These are phyloP conservation scores for Ormyrus pomaceus DNA, from an alignment of 2,888 invertebrate genomes.

Conservation along the genomic window DNA sequence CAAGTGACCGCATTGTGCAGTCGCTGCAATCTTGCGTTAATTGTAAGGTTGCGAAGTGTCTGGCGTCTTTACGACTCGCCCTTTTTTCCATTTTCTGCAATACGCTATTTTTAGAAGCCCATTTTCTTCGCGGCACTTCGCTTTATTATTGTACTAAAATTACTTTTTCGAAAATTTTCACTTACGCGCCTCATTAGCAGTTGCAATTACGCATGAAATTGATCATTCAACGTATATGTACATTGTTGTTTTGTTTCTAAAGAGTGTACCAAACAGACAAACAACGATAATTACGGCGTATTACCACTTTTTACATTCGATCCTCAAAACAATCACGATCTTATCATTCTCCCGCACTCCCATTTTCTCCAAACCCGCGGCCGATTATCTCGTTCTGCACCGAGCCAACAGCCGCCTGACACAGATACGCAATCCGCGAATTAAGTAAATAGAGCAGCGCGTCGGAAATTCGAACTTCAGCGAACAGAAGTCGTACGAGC, in stretches of 20 bases:
- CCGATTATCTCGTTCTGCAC: neutral
- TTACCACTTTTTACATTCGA: too few species aligned
- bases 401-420: constrained; percentile 3
- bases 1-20: neutral
- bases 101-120: neutral
- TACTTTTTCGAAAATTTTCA: too few species aligned
- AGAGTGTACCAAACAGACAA: too few species aligned
- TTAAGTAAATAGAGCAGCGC: neutral
- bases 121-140: too few species aligned
- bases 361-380: neutral
- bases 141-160: too few species aligned
- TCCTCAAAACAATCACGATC: too few species aligned
- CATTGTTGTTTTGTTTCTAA: too few species aligned
- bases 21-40: neutral
- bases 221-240: too few species aligned
- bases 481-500: too few species aligned
- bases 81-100: neutral
- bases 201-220: too few species aligned
- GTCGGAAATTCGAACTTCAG: neutral
- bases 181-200: too few species aligned
- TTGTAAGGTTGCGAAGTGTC: constrained; percentile 2
- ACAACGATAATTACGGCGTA: too few species aligned
- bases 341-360: neutral
- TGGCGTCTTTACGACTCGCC: neutral
- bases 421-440: neutral